Conservation (phyloP, 1,140 invertebrate species). For the Panulirus ornatus region DNA sequence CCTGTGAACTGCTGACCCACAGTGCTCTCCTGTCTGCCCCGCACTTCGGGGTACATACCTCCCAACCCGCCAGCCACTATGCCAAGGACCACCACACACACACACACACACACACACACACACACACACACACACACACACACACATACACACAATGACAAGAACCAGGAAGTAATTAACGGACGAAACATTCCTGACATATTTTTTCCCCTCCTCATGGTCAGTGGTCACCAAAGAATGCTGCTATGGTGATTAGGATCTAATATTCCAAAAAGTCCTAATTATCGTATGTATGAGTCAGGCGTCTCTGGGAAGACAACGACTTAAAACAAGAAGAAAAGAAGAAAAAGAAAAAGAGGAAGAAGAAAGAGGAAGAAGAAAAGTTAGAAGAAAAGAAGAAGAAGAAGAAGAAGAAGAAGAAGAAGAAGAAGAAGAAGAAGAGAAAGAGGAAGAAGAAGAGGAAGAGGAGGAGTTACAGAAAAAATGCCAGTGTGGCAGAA, state of each 20-base stretch:
- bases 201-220: too few relatives aligned
- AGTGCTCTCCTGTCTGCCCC: too few relatives aligned
- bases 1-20: too few relatives aligned
- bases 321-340: not conserved
- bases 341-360: not conserved
- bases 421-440: not conserved
- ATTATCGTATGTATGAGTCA: too few relatives aligned
- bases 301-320: too few relatives aligned
- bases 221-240: too few relatives aligned
- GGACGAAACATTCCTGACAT: too few relatives aligned
- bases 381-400: not conserved
- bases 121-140: slow-evolving; percentile 6
- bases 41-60: too few relatives aligned
- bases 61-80: not conserved
- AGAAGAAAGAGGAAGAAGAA: not conserved
- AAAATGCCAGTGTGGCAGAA: not conserved
- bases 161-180: too few relatives aligned
- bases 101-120: slow-evolving; percentile 26
- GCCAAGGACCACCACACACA: not conserved
- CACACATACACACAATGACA: too few relatives aligned
- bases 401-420: not conserved
- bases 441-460: not conserved
- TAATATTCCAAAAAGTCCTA: too few relatives aligned
- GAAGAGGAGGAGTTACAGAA: not conserved
- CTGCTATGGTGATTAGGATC: too few relatives aligned